Conservation (phyloP, 2,888 invertebrate genomes). For the Elysia crispata region DNA sequence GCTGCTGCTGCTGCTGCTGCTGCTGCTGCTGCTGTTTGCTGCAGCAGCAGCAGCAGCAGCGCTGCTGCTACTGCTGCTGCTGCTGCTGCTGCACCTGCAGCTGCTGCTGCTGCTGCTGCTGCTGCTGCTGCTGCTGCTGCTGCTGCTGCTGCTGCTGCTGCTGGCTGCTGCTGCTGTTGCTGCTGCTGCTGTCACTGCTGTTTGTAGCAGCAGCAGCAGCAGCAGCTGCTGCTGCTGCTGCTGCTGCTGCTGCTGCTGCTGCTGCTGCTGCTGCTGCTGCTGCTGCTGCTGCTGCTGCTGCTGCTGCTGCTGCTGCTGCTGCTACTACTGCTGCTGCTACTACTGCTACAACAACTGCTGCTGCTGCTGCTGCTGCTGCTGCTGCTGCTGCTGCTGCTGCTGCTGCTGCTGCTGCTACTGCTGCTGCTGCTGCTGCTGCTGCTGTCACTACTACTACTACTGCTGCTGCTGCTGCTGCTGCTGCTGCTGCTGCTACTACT, state of each 20-base stretch:
- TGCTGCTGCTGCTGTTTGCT: neutral
- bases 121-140: neutral
- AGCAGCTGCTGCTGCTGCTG: no score
- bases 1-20: constrained; percentile 28
- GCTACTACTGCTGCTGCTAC: neutral
- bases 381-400: no score
- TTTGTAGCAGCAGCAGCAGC: no score
- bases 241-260: neutral
- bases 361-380: neutral
- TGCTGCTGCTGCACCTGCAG: neutral
- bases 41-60: neutral
- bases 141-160: constrained; percentile 19
- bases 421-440: no score
- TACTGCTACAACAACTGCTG: neutral
- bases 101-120: constrained; percentile 14
- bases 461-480: no score
- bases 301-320: neutral
- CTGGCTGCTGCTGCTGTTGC: constrained; percentile 4
- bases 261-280: neutral
- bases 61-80: constrained; percentile 3
- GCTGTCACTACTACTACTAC: no score
- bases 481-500: no score
- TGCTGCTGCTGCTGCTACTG: no score
- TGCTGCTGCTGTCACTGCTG: neutral
- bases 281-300: neutral